Conservation (phyloP, 2,113 vertebrate species). For the Platichthys flesus region DNA sequence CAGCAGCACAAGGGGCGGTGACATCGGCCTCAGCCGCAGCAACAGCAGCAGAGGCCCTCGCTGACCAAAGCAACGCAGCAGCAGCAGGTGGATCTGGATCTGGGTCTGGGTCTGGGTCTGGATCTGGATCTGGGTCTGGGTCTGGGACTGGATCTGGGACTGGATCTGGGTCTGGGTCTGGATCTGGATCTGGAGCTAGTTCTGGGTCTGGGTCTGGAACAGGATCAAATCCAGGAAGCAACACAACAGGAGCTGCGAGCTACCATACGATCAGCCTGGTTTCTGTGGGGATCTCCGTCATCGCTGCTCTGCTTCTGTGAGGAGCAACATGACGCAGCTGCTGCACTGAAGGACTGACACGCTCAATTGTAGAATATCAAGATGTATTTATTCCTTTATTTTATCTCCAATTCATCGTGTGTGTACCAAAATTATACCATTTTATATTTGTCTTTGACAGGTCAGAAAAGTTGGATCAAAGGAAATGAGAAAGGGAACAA, state of each 20-base stretch:
- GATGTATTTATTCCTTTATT: not conserved
- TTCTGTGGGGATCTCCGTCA: conserved; percentile 6
- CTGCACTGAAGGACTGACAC: not conserved
- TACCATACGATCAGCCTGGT: conserved; percentile 21
- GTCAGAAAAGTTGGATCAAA: not conserved
- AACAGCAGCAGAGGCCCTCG: not conserved
- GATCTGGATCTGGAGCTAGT: not conserved
- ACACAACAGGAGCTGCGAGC: not conserved
- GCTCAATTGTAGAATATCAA: not conserved
- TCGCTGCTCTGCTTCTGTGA: not conserved
- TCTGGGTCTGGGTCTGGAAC: not conserved
- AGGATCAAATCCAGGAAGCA: not conserved
- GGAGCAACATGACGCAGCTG: not conserved
- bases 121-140: too few species aligned
- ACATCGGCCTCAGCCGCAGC: not conserved
- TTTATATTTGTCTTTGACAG: not conserved
- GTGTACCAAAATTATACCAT: not conserved
- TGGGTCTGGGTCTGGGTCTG: not conserved
- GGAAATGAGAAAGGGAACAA: not conserved
- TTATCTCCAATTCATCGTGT: not conserved
- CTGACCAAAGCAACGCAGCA: not conserved
- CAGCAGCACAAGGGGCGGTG: not conserved
- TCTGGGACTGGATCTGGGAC: not conserved
- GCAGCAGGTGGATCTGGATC: too few species aligned
- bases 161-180: not conserved